Evolutionary conservation across 2,113 vertebrate species (phyloP), one percentile per base, ranked within the genome.

Genomic region (Rutilus rutilus): DNA sequence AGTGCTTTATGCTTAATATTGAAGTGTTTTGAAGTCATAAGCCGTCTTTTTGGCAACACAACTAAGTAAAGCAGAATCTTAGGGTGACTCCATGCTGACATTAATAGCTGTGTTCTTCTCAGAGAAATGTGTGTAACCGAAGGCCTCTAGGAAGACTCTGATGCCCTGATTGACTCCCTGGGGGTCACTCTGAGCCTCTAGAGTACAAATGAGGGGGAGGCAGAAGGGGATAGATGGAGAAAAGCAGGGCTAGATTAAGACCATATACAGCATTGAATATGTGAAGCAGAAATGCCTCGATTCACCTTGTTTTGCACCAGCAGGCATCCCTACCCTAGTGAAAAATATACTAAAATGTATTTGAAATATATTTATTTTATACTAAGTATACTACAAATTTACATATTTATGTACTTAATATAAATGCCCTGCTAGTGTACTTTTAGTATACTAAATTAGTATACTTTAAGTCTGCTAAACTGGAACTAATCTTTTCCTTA

Each of bases 51-150:
- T 84, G 85, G 87, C 82, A 67, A 42, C 15, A 79, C 30, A 81
- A 76, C 81, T 76, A 42, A 88, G 69, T 45, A 64, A 65, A 76
- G 21, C 75, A 39, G 47, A 77, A 45, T 77, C 83, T 75, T 73
- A 75, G 84, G 30, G 74, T 45, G 39, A 69, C 52, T 65, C 21
- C 65, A 57, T 39, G 76, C 77, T 64, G 82, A 85, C 47, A 74
- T 82, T 82, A 86, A 45, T 86, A 86, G 82, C 78, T 33, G 76
- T 85, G 83, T 85, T 89, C 73, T 59, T 54, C 71, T 85, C 86
- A 78, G 83, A 19, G 59, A 74, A 87, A 89, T 87, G 64, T 87
- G 74, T 89, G 88, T 87, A 83, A 87, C 78, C 6, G 36, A 85
- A 84, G 83, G 73, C 86, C 86, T 78, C 54, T 87, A 78, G 86